phyloP scores from a whole-genome alignment of 2,888 invertebrate genomes.

The Bursaphelenchus okinawaensis region DNA sequence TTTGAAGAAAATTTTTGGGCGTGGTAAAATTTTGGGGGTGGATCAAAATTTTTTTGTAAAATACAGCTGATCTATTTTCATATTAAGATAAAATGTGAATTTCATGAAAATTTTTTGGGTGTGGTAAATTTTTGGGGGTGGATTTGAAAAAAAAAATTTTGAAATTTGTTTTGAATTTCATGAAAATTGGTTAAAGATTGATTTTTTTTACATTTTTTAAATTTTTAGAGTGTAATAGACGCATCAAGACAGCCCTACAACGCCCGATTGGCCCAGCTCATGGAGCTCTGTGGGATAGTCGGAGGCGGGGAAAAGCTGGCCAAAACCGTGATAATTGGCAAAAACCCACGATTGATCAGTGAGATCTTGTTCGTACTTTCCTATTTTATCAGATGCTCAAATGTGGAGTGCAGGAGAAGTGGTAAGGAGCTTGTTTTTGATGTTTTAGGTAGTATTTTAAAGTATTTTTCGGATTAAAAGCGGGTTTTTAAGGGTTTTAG shows the following conservation, averaged over 20 bases:
- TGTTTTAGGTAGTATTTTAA: too few species aligned
- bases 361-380: constrained; percentile 74
- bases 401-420: constrained; percentile 29
- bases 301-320: constrained; percentile 72
- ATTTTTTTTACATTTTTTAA: not conserved
- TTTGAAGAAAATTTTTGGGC: too few species aligned
- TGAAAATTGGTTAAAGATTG: not conserved
- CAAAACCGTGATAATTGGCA: constrained; percentile 70
- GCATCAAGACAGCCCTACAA: constrained; percentile 67
- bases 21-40: too few species aligned
- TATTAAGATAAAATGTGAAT: too few species aligned
- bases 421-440: not conserved
- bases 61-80: too few species aligned
- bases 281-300: constrained; percentile 67
- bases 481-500: not conserved
- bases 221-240: constrained; percentile 27
- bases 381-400: constrained; percentile 75
- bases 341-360: constrained; percentile 68
- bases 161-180: constrained; percentile 11
- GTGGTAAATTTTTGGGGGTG: too few species aligned
- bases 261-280: constrained; percentile 81
- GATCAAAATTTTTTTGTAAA: not conserved
- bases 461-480: not conserved
- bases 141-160: too few species aligned
- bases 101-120: too few species aligned